Evolutionary conservation across 2,797 vertebrate species (phyloP).

Genomic region (Tokudaia muenninki): DNA sequence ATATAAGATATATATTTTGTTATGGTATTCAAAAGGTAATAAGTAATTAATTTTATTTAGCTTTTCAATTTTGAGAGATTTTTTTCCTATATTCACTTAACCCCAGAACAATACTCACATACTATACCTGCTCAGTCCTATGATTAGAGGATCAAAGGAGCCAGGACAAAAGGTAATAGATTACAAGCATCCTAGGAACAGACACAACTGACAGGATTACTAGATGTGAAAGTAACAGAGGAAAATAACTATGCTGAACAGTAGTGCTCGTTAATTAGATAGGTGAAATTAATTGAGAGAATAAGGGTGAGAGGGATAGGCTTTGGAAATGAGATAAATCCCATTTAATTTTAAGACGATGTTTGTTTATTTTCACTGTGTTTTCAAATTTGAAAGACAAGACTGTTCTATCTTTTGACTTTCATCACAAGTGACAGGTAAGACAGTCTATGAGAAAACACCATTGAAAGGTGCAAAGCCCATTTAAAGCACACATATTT

Average conservation of each 20-base stretch:
- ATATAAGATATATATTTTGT: not conserved
- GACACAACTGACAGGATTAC: not conserved
- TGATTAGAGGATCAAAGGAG: not conserved
- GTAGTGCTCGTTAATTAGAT: not conserved
- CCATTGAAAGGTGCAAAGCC: not conserved
- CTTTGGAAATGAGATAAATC: not conserved
- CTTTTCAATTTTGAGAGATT: not conserved
- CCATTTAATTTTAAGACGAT: not conserved
- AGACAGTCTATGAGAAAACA: not conserved
- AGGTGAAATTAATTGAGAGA: not conserved
- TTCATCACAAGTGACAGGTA: not conserved
- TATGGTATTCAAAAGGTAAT: not conserved
- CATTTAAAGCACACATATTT: not conserved
- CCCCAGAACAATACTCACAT: not conserved
- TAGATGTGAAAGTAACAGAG: not conserved
- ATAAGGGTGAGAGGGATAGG: not conserved
- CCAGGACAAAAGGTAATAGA: not conserved
- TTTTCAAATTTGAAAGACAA: slow-evolving; percentile 1
- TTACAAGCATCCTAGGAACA: not conserved
- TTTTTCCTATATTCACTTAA: not conserved
- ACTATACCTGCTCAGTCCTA: not conserved
- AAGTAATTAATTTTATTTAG: slow-evolving; percentile 29
- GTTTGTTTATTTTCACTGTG: not conserved
- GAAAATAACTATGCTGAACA: not conserved
- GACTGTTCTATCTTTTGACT: not conserved